Conservation (phyloP, 2,797 vertebrate species). For the Sylvia borin region DNA sequence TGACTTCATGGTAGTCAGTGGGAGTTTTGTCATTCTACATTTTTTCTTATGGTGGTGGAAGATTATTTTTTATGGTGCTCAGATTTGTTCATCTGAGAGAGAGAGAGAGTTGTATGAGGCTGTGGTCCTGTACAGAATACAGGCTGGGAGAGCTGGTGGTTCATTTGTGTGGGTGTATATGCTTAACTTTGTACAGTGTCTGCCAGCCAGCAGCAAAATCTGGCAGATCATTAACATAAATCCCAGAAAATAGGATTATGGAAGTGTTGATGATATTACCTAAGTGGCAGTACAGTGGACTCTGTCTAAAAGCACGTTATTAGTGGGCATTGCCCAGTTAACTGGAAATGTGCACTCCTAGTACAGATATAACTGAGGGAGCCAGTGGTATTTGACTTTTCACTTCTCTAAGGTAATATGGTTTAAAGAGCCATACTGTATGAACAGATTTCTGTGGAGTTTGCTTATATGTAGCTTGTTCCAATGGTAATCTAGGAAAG, state of each 20-base stretch:
- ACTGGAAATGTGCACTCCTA: background rate
- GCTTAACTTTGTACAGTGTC: background rate
- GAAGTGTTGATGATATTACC: conserved; percentile 27
- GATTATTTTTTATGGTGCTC: background rate
- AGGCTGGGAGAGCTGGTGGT: background rate
- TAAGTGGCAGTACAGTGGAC: conserved; percentile 36
- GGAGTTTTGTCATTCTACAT: background rate
- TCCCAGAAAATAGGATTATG: conserved; percentile 55
- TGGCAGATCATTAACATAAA: conserved; percentile 43
- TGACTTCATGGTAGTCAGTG: background rate
- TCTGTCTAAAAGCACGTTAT: background rate
- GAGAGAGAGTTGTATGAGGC: background rate
- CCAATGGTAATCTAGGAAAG: background rate
- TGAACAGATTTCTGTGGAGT: background rate
- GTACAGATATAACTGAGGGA: background rate
- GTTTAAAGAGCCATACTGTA: background rate
- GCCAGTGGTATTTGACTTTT: background rate
- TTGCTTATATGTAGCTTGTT: background rate
- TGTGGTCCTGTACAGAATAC: background rate
- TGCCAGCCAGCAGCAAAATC: conserved; percentile 27
- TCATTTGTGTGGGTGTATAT: background rate
- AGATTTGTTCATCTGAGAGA: background rate
- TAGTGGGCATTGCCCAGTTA: background rate
- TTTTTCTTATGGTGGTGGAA: background rate
- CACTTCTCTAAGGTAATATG: background rate